phyloP scores from a whole-genome alignment of 2,797 vertebrate species.

The Diplodus sargus region DNA sequence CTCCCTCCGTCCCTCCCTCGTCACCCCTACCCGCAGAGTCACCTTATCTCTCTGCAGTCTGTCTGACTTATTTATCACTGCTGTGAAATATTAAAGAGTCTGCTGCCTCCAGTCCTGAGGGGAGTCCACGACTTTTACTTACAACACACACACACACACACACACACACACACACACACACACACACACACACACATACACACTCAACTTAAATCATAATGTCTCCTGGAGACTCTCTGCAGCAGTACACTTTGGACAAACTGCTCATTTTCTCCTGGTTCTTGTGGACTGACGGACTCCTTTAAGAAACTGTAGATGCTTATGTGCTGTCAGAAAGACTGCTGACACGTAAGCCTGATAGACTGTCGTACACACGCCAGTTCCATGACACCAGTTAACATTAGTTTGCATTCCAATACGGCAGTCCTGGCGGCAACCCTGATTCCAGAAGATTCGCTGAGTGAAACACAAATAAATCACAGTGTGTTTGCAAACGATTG shows the following conservation, averaged over 20 bases:
- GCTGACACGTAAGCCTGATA: slow-evolving; percentile 25
- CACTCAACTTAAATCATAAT: slow-evolving; percentile 19
- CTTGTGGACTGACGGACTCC: slow-evolving; percentile 24
- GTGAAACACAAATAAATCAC: no score
- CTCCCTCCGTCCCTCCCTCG: not conserved
- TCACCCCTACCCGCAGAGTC: slow-evolving; percentile 64
- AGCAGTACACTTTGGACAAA: slow-evolving; percentile 7
- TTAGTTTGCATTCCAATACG: slow-evolving; percentile 4
- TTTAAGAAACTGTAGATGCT: slow-evolving; percentile 25
- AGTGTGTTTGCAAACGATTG: no score
- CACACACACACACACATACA: slow-evolving; percentile 22
- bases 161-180: slow-evolving; percentile 8
- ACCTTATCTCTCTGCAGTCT: slow-evolving; percentile 83
- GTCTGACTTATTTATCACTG: slow-evolving; percentile 82
- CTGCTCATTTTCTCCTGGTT: not conserved
- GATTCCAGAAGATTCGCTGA: no score
- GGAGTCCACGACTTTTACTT: slow-evolving; percentile 67
- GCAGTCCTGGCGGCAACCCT: not conserved
- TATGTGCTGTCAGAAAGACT: slow-evolving; percentile 36
- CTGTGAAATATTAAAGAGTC: slow-evolving; percentile 84
- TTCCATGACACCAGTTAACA: slow-evolving; percentile 21
- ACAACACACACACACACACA: slow-evolving; percentile 27
- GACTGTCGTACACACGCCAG: not conserved
- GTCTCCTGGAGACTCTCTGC: slow-evolving; percentile 36
- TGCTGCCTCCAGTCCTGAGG: slow-evolving; percentile 70